Percentiles rank a stretch among this genome's conserved stretches.
These are phyloP conservation scores for Platycercus adscitus DNA, from an alignment of 2,113 vertebrate species.

Conservation along the genomic window DNA sequence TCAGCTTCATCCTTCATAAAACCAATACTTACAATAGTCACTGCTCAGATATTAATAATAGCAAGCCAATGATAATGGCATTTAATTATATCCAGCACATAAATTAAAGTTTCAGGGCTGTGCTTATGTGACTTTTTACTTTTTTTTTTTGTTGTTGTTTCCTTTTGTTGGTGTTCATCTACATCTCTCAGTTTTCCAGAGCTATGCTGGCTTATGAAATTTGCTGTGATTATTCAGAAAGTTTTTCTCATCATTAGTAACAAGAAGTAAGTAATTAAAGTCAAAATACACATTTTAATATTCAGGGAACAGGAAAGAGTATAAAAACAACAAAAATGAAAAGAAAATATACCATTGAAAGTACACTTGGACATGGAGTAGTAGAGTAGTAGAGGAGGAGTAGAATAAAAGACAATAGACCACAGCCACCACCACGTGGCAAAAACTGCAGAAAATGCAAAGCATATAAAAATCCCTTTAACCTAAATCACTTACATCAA, in stretches of 20 bases:
- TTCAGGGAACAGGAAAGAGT: not conserved
- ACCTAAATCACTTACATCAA: not conserved
- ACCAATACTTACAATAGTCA: slow-evolving; percentile 10
- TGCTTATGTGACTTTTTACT: slow-evolving; percentile 5
- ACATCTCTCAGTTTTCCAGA: slow-evolving; percentile 11
- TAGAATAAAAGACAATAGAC: not conserved
- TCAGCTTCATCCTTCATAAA: not conserved
- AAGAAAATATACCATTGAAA: not conserved
- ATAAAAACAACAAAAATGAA: not conserved
- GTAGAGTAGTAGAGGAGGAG: not conserved
- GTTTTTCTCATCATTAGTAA: slow-evolving; percentile 40
- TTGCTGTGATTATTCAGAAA: slow-evolving; percentile 4
- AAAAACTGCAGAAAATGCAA: not conserved
- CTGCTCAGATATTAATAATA: slow-evolving; percentile 57
- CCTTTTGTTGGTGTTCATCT: too few relatives aligned
- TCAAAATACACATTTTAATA: slow-evolving; percentile 34
- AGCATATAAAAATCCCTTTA: not conserved
- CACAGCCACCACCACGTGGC: not conserved
- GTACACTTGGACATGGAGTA: not conserved
- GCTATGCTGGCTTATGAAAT: slow-evolving; percentile 46
- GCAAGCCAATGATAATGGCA: slow-evolving; percentile 13
- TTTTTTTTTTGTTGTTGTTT: slow-evolving; percentile 20
- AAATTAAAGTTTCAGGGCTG: slow-evolving; percentile 31
- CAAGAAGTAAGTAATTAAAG: slow-evolving; percentile 51
- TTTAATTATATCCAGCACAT: slow-evolving; percentile 54